A percentile compares a stretch with the other conserved stretches of the same genome.
These are phyloP conservation scores for Podarcis raffonei DNA, from an alignment of 2,113 vertebrate genomes.

Conservation along the genomic window DNA sequence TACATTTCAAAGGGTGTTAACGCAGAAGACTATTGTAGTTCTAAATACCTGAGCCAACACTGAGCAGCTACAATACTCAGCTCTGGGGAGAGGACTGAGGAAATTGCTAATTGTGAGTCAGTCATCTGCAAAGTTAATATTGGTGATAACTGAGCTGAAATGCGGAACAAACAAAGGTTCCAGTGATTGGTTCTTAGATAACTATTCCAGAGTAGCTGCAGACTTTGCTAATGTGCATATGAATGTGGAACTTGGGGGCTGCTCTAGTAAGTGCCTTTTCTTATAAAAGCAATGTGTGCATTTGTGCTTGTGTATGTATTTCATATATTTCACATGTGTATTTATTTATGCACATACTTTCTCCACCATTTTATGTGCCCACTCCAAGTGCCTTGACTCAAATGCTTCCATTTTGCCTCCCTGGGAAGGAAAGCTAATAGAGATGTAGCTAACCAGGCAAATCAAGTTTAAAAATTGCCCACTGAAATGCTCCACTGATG, in stretches of 20 bases:
- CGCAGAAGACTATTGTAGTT: constrained; percentile 34
- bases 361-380: too few relatives aligned
- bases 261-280: background rate
- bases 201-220: background rate
- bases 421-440: too few relatives aligned
- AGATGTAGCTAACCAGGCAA: too few relatives aligned
- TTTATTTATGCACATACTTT: too few relatives aligned
- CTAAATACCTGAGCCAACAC: constrained; percentile 2
- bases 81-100: background rate
- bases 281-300: background rate
- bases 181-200: background rate
- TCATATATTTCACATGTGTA: too few relatives aligned
- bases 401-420: too few relatives aligned
- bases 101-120: background rate
- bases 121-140: constrained; percentile 18
- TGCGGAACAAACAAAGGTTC: background rate
- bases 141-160: background rate
- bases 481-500: too few relatives aligned
- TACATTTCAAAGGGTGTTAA: constrained; percentile 30
- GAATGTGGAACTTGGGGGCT: background rate
- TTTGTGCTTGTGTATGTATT: too few relatives aligned
- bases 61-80: constrained; percentile 33
- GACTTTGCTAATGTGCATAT: background rate
- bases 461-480: too few relatives aligned
- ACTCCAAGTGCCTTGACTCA: too few relatives aligned